phyloP scores from a whole-genome alignment of 35 echinoderm and acorn worm species.

The Anneissia japonica region DNA sequence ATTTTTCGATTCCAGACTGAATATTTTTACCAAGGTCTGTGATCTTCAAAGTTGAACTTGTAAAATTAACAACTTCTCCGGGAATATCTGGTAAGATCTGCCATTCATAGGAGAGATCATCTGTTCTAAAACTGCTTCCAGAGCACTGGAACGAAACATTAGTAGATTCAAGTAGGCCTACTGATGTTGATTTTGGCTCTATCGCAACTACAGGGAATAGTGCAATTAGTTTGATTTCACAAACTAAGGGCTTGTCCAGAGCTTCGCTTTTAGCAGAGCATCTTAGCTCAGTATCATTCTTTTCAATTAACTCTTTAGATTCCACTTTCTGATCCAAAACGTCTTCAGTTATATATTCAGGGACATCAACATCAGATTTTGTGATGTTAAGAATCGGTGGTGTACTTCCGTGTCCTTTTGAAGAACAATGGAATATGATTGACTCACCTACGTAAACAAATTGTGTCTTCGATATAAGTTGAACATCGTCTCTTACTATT shows the following conservation, averaged over 20 bases:
- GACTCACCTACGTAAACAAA: neutral
- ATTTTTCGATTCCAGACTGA: neutral
- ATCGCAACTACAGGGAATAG: neutral
- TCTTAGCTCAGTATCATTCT: neutral
- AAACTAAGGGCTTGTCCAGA: neutral
- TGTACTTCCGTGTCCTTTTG: neutral
- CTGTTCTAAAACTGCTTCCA: neutral
- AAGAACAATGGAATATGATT: neutral
- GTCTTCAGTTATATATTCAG: neutral
- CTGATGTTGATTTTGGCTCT: neutral
- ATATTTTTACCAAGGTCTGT: neutral
- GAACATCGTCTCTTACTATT: neutral
- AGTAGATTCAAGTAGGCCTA: neutral
- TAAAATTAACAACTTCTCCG: neutral
- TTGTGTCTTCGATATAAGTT: neutral
- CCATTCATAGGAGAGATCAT: neutral
- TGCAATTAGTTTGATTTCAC: neutral
- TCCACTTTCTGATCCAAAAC: neutral
- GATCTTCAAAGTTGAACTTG: neutral
- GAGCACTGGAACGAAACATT: neutral
- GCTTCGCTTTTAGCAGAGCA: neutral
- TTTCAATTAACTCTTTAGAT: neutral
- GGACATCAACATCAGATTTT: neutral
- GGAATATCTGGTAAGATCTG: neutral
- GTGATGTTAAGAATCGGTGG: neutral